A percentile compares a stretch with the other conserved stretches of the same genome.
These are phyloP conservation scores for Phenganax stokvisi DNA, from an alignment of 92 coral and sea anemone species.

Conservation along the genomic window DNA sequence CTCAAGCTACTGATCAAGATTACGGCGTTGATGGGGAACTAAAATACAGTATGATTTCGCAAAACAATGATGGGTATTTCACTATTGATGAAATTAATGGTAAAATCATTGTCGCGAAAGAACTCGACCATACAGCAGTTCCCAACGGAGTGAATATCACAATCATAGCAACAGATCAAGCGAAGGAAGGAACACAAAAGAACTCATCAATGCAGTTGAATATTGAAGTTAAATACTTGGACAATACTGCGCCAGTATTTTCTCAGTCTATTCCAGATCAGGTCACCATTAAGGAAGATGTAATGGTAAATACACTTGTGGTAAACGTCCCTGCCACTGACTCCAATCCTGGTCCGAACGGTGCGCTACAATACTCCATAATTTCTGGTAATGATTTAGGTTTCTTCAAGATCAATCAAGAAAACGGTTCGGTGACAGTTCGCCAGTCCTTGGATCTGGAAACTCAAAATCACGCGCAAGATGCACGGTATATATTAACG, in stretches of 20 bases:
- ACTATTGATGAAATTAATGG: conserved; percentile 61
- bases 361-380: conserved; percentile 54
- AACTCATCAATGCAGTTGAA: conserved; percentile 55
- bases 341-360: conserved; percentile 61
- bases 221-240: conserved; percentile 63
- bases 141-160: conserved; percentile 21
- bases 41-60: conserved; percentile 47
- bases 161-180: conserved; percentile 44
- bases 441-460: conserved; percentile 67
- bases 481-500: conserved; percentile 60
- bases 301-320: conserved; percentile 42
- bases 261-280: conserved; percentile 40
- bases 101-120: conserved; percentile 46
- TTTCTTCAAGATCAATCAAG: conserved; percentile 54
- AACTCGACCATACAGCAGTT: conserved; percentile 60
- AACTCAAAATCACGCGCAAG: conserved; percentile 64
- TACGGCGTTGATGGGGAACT: conserved; percentile 68
- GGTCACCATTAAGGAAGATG: conserved; percentile 49
- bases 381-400: conserved; percentile 62
- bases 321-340: conserved; percentile 61
- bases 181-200: conserved; percentile 58
- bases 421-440: conserved; percentile 58
- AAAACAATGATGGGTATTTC: conserved; percentile 57
- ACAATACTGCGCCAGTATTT: conserved; percentile 72
- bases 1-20: conserved; percentile 63